A percentile compares a stretch with the other conserved stretches of the same genome.
phyloP scores from a whole-genome alignment of 2,113 vertebrate genomes.

The Alosa alosa region DNA sequence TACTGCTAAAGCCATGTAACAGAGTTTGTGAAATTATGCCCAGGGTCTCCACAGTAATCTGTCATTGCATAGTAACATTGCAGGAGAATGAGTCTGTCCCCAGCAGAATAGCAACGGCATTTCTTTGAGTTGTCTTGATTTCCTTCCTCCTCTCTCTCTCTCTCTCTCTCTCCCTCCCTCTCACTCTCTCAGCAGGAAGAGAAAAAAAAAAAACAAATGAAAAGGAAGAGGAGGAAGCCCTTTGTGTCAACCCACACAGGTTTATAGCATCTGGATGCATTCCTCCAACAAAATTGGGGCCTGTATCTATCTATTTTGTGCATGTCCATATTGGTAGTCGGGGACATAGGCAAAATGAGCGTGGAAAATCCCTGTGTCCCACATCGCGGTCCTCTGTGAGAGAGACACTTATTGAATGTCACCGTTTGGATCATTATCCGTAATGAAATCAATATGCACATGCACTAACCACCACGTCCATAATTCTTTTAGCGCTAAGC shows the following conservation, averaged over 20 bases:
- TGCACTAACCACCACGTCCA: background rate
- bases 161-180: too few species aligned
- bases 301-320: constrained; percentile 41
- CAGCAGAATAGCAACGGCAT: constrained; percentile 56
- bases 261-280: constrained; percentile 69
- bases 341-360: constrained; percentile 36
- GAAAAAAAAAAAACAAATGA: background rate
- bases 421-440: constrained; percentile 9
- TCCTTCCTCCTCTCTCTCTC: constrained; percentile 54
- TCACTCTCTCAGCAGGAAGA: background rate
- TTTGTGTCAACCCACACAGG: constrained; percentile 69
- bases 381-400: background rate
- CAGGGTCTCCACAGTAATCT: constrained; percentile 65
- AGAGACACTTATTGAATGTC: constrained; percentile 13
- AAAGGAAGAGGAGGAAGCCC: constrained; percentile 66
- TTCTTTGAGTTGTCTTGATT: constrained; percentile 71
- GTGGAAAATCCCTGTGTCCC: constrained; percentile 19
- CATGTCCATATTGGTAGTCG: constrained; percentile 43
- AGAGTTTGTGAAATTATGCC: constrained; percentile 48
- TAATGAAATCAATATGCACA: constrained; percentile 13
- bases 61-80: constrained; percentile 61
- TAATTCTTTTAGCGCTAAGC: background rate
- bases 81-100: constrained; percentile 65
- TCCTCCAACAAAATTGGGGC: constrained; percentile 37
- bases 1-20: constrained; percentile 30